Evolutionary conservation across 2,113 vertebrate species (phyloP), one percentile per base, ranked within the genome.

Genomic region (Oryzias woworae): DNA sequence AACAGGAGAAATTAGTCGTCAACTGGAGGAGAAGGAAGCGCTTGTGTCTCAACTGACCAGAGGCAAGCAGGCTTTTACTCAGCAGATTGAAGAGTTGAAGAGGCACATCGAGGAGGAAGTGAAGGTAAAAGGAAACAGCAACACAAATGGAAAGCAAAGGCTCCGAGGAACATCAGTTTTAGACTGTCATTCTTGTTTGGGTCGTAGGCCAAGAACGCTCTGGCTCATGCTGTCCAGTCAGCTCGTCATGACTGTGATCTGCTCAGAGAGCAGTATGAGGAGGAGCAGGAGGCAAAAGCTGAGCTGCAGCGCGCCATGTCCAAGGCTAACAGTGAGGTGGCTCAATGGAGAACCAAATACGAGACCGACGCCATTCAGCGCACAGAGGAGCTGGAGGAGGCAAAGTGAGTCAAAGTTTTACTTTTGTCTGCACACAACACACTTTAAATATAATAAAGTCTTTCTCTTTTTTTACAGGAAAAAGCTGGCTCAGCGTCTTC

Each of bases 21-120:
- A 93, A 55, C 59, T 94, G 22, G 94, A 95, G 73, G 94, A 95
- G 80, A 94, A 92, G 73, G 93, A 89, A 72, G 73, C 84, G 47
- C 79, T 91, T 14, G 82, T 90, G 44, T 89, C 88, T 71, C 89
- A 90, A 90, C 90, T 92, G 87, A 92, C 85, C 80, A 93, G 91
- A 85, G 92, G 89, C 83, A 91, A 79, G 77, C 93, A 92, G 75
- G 92, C 86, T n/a, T 91, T 87, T 49, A 91, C 89, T 14, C 92
- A 94, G 71, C 93, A 95, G 75, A 81, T 92, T 62, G 94, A 96
- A 52, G 93, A 95, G 81, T 88, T 96, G 43, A 94, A 95, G 87
- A 94, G 92, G 88, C 69, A 93, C 90, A 64, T 92, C 22, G 93
- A 94, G 28, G 92, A 94, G 70, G 93, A 94, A 87, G 89, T 87